These are phyloP conservation scores for Anodontia alba DNA, from an alignment of 2,888 invertebrate species.

Conservation along the genomic window DNA sequence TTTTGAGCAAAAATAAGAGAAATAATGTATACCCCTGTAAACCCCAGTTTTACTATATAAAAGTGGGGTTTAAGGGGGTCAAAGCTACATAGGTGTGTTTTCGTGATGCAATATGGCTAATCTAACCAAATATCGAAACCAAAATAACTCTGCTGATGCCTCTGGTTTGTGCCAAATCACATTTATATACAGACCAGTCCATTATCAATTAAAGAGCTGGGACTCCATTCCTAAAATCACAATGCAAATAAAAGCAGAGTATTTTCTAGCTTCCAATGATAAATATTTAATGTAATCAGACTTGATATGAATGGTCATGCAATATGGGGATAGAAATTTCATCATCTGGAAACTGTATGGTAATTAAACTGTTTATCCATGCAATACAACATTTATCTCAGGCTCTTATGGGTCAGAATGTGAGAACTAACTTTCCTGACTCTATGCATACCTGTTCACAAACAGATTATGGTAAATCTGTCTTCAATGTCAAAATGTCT, in stretches of 20 bases:
- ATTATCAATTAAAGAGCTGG: conserved; percentile 4
- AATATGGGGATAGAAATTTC: conserved; percentile 17
- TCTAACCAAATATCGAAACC: too few species aligned
- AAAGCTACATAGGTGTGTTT: too few species aligned
- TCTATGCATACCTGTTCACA: too few species aligned
- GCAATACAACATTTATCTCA: neutral
- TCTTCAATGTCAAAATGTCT: too few species aligned
- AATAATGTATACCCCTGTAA: too few species aligned
- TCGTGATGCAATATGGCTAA: too few species aligned
- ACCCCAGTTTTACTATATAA: too few species aligned
- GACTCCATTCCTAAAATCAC: neutral
- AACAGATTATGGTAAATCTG: too few species aligned
- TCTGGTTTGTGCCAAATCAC: neutral
- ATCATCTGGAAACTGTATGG: neutral
- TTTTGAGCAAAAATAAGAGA: too few species aligned
- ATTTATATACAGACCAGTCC: neutral
- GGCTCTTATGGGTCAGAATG: neutral
- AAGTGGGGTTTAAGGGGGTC: too few species aligned
- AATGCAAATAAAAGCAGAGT: neutral
- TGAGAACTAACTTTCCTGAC: too few species aligned
- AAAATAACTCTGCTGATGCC: too few species aligned
- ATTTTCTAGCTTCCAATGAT: neutral
- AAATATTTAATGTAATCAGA: conserved; percentile 20
- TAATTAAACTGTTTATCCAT: conserved; percentile 10
- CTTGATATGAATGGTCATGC: conserved; percentile 2